Evolutionary conservation across 2,888 invertebrate genomes (phyloP), one percentile per base, ranked within the genome.

Genomic region (Caenorhabditis angaria): DNA sequence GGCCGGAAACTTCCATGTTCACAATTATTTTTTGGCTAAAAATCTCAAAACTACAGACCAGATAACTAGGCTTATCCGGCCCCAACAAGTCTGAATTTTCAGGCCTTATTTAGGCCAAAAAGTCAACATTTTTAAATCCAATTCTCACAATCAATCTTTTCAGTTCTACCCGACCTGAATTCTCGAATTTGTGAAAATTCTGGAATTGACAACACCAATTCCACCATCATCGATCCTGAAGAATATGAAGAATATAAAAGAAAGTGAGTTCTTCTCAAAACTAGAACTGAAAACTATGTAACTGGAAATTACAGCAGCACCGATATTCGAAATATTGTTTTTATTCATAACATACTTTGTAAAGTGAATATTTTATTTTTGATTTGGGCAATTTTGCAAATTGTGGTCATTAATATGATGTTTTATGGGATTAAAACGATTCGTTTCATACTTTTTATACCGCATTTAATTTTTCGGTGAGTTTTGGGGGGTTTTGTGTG

Each of bases 371-470:
- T 64, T 25, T 18, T 24, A 18, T 64, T 65, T 71, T 65, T 84
- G 4, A 62, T 76, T n/a, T 82, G 83, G 78, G 75, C 84, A 0
- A 55, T 83, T 48, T 55, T 55, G 10, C 57, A 77, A 60, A 65
- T 86, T 24, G 50, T 84, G 50, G 25, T 80, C 1, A 67, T 84
- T 1, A 78, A 79, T 54, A 25, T 80, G 10, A 82, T 84, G 82
- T 83, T 83, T 65, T 85, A 83, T 64, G 85, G 83, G 1, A 76
- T 82, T 14, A 83, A 83, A 60, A 74, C 65, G 53, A 75, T 67
- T 10, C 63, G 70, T 8, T 85, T 66, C 73, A 56, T 56, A 35
- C 62, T 83, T n/a, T 79, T 82, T 54, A 59, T 85, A n/a, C 85
- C 83, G 2, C 85, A 82, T 65, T 56, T 85, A 18, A 10, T 82